Percentiles rank a stretch among this genome's conserved stretches.
phyloP scores from a whole-genome alignment of 1,140 invertebrate species.

The Trichonephila inaurata region DNA sequence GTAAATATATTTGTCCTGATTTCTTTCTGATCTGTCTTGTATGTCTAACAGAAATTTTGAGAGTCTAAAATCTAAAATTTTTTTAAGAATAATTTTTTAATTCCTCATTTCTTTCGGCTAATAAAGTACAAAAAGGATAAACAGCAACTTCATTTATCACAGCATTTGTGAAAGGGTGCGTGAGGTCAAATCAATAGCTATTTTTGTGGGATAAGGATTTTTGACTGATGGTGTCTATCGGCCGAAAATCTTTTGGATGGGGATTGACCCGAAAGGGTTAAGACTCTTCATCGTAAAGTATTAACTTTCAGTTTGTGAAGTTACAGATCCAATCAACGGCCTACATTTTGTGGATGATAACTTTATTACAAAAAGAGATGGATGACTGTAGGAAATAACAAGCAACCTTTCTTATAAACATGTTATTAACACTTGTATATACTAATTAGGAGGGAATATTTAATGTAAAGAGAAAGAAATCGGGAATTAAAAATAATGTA shows the following conservation, averaged over 20 bases:
- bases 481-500: neutral
- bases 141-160: constrained; percentile 56
- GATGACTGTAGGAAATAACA: constrained; percentile 28
- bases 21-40: neutral
- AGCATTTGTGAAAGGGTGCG: neutral
- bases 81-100: neutral
- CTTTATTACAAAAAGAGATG: constrained; percentile 63
- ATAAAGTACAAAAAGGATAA: neutral
- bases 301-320: constrained; percentile 48
- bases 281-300: constrained; percentile 51
- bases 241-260: constrained; percentile 49
- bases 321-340: constrained; percentile 55
- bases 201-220: constrained; percentile 56
- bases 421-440: neutral
- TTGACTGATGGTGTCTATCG: constrained; percentile 67
- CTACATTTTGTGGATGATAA: constrained; percentile 57
- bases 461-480: neutral
- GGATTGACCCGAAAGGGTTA: constrained; percentile 51
- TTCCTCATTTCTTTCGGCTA: neutral
- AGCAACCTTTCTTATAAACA: neutral
- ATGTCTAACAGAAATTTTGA: neutral
- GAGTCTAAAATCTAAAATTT: neutral
- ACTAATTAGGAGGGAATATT: neutral
- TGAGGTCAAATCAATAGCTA: constrained; percentile 61
- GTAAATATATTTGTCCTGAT: neutral